These are phyloP conservation scores for Rhipidura dahli DNA, from an alignment of 2,113 vertebrate genomes.

Conservation along the genomic window DNA sequence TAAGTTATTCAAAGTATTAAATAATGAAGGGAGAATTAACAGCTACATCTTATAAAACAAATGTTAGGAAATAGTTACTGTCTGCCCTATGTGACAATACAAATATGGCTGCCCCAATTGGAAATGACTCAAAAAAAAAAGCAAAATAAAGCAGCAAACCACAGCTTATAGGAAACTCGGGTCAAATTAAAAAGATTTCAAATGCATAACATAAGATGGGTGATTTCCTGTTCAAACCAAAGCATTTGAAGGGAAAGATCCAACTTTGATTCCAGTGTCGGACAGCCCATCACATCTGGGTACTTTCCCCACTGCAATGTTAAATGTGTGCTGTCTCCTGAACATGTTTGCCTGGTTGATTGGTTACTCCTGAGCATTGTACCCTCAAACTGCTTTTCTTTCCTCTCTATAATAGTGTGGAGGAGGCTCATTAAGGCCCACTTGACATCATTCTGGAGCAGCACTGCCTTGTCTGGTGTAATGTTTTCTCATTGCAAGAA, in stretches of 20 bases:
- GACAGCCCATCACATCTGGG: background rate
- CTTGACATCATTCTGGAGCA: background rate
- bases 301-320: background rate
- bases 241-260: background rate
- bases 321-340: background rate
- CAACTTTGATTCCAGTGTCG: background rate
- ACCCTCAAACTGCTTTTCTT: background rate
- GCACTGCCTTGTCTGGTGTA: background rate
- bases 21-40: background rate
- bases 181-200: background rate
- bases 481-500: background rate
- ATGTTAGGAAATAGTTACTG: background rate
- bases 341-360: background rate
- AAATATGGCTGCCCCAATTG: background rate
- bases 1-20: background rate
- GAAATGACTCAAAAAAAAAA: background rate
- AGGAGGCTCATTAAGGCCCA: background rate
- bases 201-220: background rate
- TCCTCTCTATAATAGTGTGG: fast-evolving
- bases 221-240: background rate
- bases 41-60: background rate
- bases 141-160: background rate
- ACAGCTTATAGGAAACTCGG: background rate
- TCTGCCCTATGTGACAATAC: background rate
- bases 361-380: background rate